Percentiles rank a stretch among this genome's conserved stretches.
phyloP scores from a whole-genome alignment of 2,113 vertebrate species.

The Circaetus cinerascens region DNA sequence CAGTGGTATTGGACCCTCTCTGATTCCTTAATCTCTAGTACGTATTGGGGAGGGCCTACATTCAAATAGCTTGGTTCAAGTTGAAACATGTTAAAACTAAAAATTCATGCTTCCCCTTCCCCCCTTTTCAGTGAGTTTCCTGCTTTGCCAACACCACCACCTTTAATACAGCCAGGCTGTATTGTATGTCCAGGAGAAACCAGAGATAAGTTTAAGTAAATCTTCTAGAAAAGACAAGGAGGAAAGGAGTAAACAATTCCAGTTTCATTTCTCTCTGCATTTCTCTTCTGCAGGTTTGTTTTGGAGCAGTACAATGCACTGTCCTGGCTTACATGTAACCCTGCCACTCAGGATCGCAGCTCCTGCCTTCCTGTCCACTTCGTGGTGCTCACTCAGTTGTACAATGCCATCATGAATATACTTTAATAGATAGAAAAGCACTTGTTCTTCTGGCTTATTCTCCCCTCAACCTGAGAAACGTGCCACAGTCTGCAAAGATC shows the following conservation, averaged over 20 bases:
- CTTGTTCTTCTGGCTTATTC: conserved; percentile 61
- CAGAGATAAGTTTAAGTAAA: neutral
- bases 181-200: neutral
- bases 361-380: conserved; percentile 98
- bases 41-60: neutral
- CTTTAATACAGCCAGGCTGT: neutral
- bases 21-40: rapidly evolving
- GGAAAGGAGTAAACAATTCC: neutral
- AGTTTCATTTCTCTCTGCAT: neutral
- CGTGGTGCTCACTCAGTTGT: conserved; percentile 96
- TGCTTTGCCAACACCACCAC: rapidly evolving
- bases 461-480: conserved; percentile 37
- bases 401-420: conserved; percentile 97
- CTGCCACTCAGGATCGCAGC: conserved; percentile 95
- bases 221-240: neutral
- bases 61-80: neutral
- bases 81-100: neutral
- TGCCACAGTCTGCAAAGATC: conserved; percentile 48
- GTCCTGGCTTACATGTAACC: conserved; percentile 93
- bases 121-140: neutral
- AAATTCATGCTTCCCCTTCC: neutral
- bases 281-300: conserved; percentile 85
- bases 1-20: neutral
- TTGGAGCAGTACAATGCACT: conserved; percentile 92
- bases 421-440: conserved; percentile 77